These are phyloP conservation scores for Stylophora pistillata DNA, from an alignment of 64 coral and sea anemone species.

Conservation along the genomic window DNA sequence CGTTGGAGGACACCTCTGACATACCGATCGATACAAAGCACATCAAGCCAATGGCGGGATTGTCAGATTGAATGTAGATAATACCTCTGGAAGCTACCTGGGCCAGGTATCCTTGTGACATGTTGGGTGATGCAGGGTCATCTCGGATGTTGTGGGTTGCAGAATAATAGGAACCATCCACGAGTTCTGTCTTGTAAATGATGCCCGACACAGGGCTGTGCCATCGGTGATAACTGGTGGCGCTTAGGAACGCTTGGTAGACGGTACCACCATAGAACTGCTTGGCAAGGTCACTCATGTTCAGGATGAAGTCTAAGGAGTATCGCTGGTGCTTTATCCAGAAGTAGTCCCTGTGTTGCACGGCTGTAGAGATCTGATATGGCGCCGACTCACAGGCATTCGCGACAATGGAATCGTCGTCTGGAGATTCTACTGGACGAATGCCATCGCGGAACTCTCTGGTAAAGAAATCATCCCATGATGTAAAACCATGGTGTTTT, in stretches of 20 bases:
- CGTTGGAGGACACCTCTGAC: conserved; percentile 72
- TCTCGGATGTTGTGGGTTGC: conserved; percentile 43
- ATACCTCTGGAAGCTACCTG: no score
- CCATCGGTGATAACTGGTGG: conserved; percentile 66
- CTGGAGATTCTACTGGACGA: conserved; percentile 67
- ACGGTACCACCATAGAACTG: conserved; percentile 78
- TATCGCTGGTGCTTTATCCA: conserved; percentile 72
- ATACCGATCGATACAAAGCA: conserved; percentile 77
- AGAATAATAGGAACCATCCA: conserved; percentile 82
- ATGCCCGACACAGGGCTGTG: conserved; percentile 4
- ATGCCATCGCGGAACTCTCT: conserved; percentile 67
- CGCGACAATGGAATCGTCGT: conserved; percentile 66
- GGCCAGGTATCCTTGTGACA: conserved; percentile 17
- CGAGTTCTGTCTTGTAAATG: conserved; percentile 64
- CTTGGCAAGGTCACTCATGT: conserved; percentile 57
- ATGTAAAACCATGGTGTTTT: conserved; percentile 65
- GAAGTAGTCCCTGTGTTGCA: conserved; percentile 52
- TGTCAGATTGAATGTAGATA: no score
- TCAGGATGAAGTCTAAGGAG: conserved; percentile 78
- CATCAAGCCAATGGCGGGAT: conserved; percentile 1
- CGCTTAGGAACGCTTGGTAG: conserved; percentile 84
- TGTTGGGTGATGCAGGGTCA: conserved; percentile 63
- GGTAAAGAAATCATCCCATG: conserved; percentile 93
- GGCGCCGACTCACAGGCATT: conserved; percentile 90
- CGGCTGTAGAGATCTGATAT: conserved; percentile 36